Conservation (phyloP, 1,140 invertebrate genomes). For the Diabrotica undecimpunctata region DNA sequence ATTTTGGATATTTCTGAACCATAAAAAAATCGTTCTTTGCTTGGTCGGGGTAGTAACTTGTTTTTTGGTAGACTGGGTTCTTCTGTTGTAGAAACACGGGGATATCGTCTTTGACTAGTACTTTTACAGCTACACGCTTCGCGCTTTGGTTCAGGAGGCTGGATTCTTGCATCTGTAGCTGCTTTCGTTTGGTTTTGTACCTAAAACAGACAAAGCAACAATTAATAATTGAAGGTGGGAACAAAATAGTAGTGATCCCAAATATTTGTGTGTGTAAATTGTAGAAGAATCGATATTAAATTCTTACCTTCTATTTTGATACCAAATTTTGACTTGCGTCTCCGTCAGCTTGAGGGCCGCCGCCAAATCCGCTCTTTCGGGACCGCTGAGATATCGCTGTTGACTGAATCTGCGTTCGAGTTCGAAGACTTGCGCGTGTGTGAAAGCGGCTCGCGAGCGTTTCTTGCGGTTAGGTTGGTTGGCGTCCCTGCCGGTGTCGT, state of each 20-base stretch:
- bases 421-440: constrained; percentile 91
- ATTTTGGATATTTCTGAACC: constrained; percentile 41
- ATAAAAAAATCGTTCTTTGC: constrained; percentile 39
- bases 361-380: constrained; percentile 90
- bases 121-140: constrained; percentile 80
- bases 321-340: constrained; percentile 67
- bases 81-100: constrained; percentile 45
- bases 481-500: constrained; percentile 33
- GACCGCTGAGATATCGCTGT: constrained; percentile 92
- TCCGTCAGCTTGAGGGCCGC: constrained; percentile 85
- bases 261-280: too few relatives aligned
- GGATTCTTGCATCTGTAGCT: constrained; percentile 74
- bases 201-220: constrained; percentile 29
- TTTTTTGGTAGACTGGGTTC: constrained; percentile 38
- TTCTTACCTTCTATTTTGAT: constrained; percentile 11
- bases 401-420: constrained; percentile 90
- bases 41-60: constrained; percentile 33
- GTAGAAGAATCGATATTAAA: too few relatives aligned
- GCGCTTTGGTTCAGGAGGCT: constrained; percentile 60
- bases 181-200: constrained; percentile 96
- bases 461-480: constrained; percentile 72
- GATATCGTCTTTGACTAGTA: constrained; percentile 79
- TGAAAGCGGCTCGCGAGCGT: constrained; percentile 90
- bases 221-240: not conserved
- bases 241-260: not conserved